phyloP scores from a whole-genome alignment of 2,888 invertebrate genomes.

The Thera obeliscata region DNA sequence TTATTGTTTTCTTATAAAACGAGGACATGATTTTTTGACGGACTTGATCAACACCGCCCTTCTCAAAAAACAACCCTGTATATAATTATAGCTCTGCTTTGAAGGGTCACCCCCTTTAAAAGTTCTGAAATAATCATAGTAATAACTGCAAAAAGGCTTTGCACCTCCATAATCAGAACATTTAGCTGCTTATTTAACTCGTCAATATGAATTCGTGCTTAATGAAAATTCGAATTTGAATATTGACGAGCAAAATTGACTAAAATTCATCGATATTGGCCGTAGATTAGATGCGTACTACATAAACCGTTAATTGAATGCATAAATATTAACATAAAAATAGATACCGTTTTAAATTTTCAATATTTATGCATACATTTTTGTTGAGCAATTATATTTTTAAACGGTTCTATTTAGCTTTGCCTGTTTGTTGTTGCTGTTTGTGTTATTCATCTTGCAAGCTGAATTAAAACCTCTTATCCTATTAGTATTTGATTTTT shows the following conservation, averaged over 20 bases:
- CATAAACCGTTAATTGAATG: slow-evolving; percentile 62
- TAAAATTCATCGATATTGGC: slow-evolving; percentile 60
- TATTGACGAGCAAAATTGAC: slow-evolving; percentile 66
- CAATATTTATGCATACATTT: not conserved
- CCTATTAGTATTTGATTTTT: no score
- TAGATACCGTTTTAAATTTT: slow-evolving; percentile 23
- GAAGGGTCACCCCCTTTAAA: no score
- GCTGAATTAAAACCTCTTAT: no score
- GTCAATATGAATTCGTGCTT: slow-evolving; percentile 65
- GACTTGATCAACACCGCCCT: no score
- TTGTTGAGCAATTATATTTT: no score
- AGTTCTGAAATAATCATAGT: not conserved
- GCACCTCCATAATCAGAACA: slow-evolving; percentile 57
- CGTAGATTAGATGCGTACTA: slow-evolving; percentile 47
- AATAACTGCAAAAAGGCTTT: slow-evolving; percentile 46
- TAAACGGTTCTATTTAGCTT: no score
- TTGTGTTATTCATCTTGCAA: no score
- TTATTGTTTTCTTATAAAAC: no score
- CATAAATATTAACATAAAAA: slow-evolving; percentile 63
- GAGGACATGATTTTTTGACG: no score
- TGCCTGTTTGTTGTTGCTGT: no score
- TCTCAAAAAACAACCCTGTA: no score
- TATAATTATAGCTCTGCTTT: no score
- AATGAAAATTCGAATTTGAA: slow-evolving; percentile 74
- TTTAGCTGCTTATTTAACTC: slow-evolving; percentile 67